Evolutionary conservation across 2,797 vertebrate species (phyloP), one percentile per base, ranked within the genome.

Genomic region (Cryptoblepharus egeriae): DNA sequence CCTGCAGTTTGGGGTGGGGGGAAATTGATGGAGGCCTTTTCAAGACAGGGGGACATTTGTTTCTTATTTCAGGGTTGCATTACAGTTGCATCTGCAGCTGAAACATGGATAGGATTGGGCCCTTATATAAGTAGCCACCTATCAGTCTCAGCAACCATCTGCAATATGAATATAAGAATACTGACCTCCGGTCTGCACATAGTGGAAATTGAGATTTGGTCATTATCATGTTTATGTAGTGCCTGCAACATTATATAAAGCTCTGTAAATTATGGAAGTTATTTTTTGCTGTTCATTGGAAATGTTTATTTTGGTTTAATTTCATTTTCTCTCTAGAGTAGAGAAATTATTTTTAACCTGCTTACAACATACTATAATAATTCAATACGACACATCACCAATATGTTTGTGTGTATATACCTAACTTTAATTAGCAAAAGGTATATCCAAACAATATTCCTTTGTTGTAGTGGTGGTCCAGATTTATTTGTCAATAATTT

Each of bases 371-470:
- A 45, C 65, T 58, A 35, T 65, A 81, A 64, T 67, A 77, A 83
- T 77, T 72, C 11, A 70, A 42, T 39, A 71, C 63, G 18, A 30
- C 32, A 49, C 28, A 52, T 71, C 61, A 37, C 32, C 75, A 83
- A 3, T 71, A 55, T 37, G 4, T 81, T 15, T 60, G n/a, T 60
- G n/a, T 42, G 52, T 45, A 39, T 60, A 37, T 49, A 45, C 39
- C 70, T 32, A 30, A 39, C 15, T 74, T 45, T 49, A 79, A 74
- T 42, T 11, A 73, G 74, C 32, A 79, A 75, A 60, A 79, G n/a
- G 22, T 58, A 73, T 77, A 77, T 72, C 42, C 24, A 63, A 2
- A 30, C 58, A 77, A 15, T 57, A 55, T 71, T 83, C 77, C 15
- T 76, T 22, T 64, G 45, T 77, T 77, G 22, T 30, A 37, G 18